Conservation (phyloP, 92 coral and sea anemone genomes). For the Meandrina meandrites region DNA sequence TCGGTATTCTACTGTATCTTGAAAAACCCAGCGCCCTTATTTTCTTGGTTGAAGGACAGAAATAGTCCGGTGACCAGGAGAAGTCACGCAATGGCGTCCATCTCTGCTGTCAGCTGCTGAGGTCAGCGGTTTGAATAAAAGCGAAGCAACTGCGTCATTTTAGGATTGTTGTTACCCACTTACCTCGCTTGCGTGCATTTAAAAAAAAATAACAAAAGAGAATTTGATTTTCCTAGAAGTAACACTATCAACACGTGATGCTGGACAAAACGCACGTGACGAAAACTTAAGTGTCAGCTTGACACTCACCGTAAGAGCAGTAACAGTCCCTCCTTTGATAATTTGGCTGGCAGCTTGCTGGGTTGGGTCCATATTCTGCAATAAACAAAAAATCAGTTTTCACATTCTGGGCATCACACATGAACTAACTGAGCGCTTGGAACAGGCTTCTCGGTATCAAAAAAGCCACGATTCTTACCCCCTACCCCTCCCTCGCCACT, state of each 20-base stretch:
- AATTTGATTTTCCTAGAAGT: neutral
- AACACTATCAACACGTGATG: neutral
- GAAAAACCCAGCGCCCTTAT: neutral
- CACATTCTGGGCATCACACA: neutral
- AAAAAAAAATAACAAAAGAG: neutral
- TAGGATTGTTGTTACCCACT: neutral
- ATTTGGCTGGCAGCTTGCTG: slow-evolving; percentile 99
- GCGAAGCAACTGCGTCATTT: neutral
- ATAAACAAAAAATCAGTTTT: neutral
- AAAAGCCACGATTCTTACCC: no score
- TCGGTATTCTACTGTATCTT: no score
- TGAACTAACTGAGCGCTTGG: neutral
- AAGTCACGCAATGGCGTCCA: neutral
- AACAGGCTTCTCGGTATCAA: no score
- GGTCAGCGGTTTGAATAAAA: neutral
- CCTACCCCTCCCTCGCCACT: neutral
- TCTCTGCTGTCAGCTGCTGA: neutral
- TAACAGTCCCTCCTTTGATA: slow-evolving; percentile 97
- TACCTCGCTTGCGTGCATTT: neutral
- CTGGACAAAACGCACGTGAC: neutral
- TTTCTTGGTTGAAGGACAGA: neutral
- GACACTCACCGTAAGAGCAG: slow-evolving; percentile 86
- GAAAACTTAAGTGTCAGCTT: no score
- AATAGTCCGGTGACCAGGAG: neutral
- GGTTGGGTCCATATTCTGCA: slow-evolving; percentile 91